Evolutionary conservation across 2,888 invertebrate genomes (phyloP), one percentile per base, ranked within the genome.

Genomic region (Agrotis clavis): DNA sequence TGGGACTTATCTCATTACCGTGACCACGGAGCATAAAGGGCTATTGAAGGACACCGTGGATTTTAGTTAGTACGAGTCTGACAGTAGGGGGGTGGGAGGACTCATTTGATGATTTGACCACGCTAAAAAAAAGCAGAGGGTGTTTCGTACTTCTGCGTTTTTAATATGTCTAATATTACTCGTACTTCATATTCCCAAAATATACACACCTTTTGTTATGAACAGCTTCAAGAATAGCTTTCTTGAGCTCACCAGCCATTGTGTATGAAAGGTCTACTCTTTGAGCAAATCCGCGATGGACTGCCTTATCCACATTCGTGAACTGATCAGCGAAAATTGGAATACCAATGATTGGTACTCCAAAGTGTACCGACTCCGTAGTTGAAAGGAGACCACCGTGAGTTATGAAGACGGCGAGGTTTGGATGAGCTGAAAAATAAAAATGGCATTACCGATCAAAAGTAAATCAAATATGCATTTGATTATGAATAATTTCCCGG

Each of bases 381-480:
- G 85, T 89, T 0, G 92, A 92, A 4, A 92, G 82, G 2, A 90
- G 86, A 62, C 92, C 92, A 7, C 92, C 92, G 47, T 92, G 92
- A 0, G 92, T 88, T 30, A 92, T 89, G 63, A 92, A 92, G 6
- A 92, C 62, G 0, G 67, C 63, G 21, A 88, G 87, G 41, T 91
- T 92, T 2, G 89, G 88, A 66, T 92, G 92, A 63, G 89, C 92
- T 92, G 81, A 71, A 70, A 70, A 13, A 35, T 35, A 35, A 59
- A 60, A 1, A 47, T 30, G 3, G 7, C 18, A 30, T 9, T 56
- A n/a, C n/a, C 35, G 6, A n/a, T n/a, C 35, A 41, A 41, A 41
- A 35, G 35, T 35, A 35, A 35, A 35, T 35, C 7, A 30, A 30
- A 30, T 30, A 30, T 30, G 30, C 30, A 30, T 30, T 18, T 21